Evolutionary conservation across 1,140 invertebrate genomes (phyloP), one percentile per base, ranked within the genome.

Genomic region (Diploscapter pachys): DNA sequence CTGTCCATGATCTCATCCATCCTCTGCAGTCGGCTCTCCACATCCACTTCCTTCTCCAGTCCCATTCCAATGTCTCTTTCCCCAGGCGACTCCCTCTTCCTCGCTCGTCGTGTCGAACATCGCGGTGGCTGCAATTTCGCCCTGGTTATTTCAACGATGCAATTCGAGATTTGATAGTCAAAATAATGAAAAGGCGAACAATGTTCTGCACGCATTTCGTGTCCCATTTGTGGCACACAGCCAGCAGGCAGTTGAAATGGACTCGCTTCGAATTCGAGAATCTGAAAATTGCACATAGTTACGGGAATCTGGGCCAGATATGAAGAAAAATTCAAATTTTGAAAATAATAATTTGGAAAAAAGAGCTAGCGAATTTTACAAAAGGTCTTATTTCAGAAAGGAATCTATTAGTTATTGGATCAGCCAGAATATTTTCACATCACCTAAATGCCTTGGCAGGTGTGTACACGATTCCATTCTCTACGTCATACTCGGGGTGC

Each of bases 181-280:
- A 53, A n/a, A 11, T 9, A 64, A 31, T 31, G 4, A 13, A 4
- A 13, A 52, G 8, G 3, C 73, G 68, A 51, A 74, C 73, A 6
- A 74, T 57, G 52, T 57, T 57, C 54, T 62, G 54, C 48, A 65
- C 50, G 61, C 73, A 74, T 74, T 65, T 59, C 13, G 63, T 65
- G 70, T 74, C 73, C 63, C 64, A 65, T 50, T 56, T 56, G 13
- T 65, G 64, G 52, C 73, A 74, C 31, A 74, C 64, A 13, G 73
- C 55, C 55, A 74, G 59, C 55, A 74, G 55, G 66, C 73, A 74
- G 64, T 74, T 74, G 73, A 74, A 74, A 69, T 74, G 73, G 50
- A 74, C 64, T 31, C 64, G 63, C 50, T 65, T 64, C 8, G 73
- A 74, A 51, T 74, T 74, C 8, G 73, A 51, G 11, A 74, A 69